Percentiles rank a stretch among this genome's conserved stretches.
These are phyloP conservation scores for Cataglyphis altisquamis DNA, from an alignment of 2,888 invertebrate species.

Conservation along the genomic window DNA sequence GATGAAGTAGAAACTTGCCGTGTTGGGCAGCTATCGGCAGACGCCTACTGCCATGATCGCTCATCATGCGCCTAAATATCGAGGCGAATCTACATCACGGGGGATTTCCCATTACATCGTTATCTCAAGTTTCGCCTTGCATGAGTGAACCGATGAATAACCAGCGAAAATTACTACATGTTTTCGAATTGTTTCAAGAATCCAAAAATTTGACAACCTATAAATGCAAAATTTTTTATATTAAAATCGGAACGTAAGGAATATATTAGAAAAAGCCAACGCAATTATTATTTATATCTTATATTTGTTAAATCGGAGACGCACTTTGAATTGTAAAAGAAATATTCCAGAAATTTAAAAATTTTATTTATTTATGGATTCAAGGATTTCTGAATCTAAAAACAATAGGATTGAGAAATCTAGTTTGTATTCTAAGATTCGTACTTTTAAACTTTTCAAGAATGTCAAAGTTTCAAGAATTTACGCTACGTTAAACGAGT, in stretches of 20 bases:
- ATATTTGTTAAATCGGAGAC: background rate
- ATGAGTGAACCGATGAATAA: background rate
- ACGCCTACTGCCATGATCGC: constrained; percentile 53
- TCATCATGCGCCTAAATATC: constrained; percentile 57
- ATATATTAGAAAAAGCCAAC: background rate
- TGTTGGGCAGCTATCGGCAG: constrained; percentile 55
- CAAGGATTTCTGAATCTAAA: background rate
- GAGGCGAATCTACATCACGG: constrained; percentile 48
- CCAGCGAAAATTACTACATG: background rate
- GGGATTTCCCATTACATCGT: constrained; percentile 17
- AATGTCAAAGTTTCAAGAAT: background rate
- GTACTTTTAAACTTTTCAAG: background rate
- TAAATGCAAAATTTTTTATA: background rate
- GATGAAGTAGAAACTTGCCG: constrained; percentile 65
- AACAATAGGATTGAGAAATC: background rate
- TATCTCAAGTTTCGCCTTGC: constrained; percentile 23
- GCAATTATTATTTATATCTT: constrained; percentile 2
- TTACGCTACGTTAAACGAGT: background rate
- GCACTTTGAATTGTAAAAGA: background rate
- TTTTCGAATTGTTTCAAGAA: background rate
- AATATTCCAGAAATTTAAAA: background rate
- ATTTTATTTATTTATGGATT: background rate
- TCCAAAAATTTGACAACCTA: background rate
- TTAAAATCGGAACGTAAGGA: background rate
- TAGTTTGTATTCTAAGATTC: background rate